Base-by-base conservation (phyloP, 2,888 invertebrate genomes). In the Lamproptera curius region DNA sequence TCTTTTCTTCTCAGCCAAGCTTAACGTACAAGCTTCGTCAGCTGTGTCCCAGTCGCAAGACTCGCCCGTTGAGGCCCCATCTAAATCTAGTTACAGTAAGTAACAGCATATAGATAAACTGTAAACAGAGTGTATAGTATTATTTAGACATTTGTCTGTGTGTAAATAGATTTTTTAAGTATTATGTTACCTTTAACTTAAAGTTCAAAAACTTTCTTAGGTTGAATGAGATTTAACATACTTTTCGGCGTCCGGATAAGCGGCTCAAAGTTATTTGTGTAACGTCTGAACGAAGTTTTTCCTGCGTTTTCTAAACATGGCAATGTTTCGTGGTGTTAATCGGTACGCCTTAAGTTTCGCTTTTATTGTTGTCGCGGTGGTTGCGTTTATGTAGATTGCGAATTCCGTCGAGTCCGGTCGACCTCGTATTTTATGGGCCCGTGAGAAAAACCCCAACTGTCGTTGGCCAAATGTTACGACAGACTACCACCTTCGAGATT, bases 51-150 rank as follows among this genome's bases (percentile, higher is more conserved):
- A 57, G 36, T 47, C 56, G n/a, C 56, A 56, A 16, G 53, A 53
- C 16, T 39, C 51, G 6, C 14, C 40, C 17, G 50, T 69, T 11
- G 85, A 84, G 17, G 60, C 70, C 0, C 70, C 79, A 16, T 71
- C 69, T 44, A 86, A 85, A 61, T 71, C 78, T 45, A 76, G 59
- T 55, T 79, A 65, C 65, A 82, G 85, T 84, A 65, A 75, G 82
- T 73, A 45, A n/a, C n/a, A n/a, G n/a, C n/a, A n/a, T n/a, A n/a
- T n/a, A n/a, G n/a, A n/a, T n/a, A n/a, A n/a, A n/a, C n/a, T n/a
- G n/a, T n/a, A n/a, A n/a, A n/a, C n/a, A n/a, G n/a, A n/a, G n/a
- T n/a, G n/a, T n/a, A n/a, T n/a, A n/a, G n/a, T n/a, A n/a, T n/a
- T n/a, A n/a, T n/a, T n/a, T n/a, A n/a, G n/a, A n/a, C n/a, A n/a